These are phyloP conservation scores for Epicampocera succincta DNA, from an alignment of 2,888 invertebrate genomes.

Conservation along the genomic window DNA sequence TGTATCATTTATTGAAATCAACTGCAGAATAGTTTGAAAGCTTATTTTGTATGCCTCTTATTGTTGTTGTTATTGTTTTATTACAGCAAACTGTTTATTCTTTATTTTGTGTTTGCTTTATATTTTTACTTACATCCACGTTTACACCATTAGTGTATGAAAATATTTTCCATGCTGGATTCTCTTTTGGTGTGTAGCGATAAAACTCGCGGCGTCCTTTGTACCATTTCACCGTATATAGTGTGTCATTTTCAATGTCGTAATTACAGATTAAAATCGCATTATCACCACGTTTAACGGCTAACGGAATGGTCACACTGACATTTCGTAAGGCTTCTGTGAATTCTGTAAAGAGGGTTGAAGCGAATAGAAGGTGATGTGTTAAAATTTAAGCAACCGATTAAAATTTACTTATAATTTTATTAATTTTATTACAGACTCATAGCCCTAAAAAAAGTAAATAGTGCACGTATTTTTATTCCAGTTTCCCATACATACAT, in stretches of 20 bases:
- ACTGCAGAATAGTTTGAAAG: too few relatives aligned
- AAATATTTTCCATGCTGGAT: constrained; percentile 88
- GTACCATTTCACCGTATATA: constrained; percentile 96
- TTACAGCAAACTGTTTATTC: constrained; percentile 21
- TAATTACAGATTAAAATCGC: constrained; percentile 88
- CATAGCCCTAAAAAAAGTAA: too few relatives aligned
- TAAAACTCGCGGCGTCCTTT: constrained; percentile 92
- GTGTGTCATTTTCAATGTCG: constrained; percentile 89
- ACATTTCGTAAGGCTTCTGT: constrained; percentile 84
- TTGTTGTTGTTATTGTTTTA: neutral
- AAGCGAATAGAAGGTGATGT: constrained; percentile 19
- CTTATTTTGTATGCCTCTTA: constrained; percentile 29
- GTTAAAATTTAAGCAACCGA: constrained; percentile 16
- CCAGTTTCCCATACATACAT: too few relatives aligned
- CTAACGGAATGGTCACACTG: constrained; percentile 86
- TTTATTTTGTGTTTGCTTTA: constrained; percentile 8
- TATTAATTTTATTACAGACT: too few relatives aligned
- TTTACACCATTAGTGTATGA: constrained; percentile 79
- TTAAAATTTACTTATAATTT: too few relatives aligned
- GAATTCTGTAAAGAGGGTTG: constrained; percentile 74
- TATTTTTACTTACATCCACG: constrained; percentile 86
- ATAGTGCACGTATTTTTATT: too few relatives aligned
- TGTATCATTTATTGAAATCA: too few relatives aligned
- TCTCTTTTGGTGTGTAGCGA: constrained; percentile 89
- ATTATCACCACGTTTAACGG: constrained; percentile 86